Percentiles rank a stretch among this genome's conserved stretches.
Conservation (phyloP, 2,797 vertebrate species). For the Alcedo atthis region DNA sequence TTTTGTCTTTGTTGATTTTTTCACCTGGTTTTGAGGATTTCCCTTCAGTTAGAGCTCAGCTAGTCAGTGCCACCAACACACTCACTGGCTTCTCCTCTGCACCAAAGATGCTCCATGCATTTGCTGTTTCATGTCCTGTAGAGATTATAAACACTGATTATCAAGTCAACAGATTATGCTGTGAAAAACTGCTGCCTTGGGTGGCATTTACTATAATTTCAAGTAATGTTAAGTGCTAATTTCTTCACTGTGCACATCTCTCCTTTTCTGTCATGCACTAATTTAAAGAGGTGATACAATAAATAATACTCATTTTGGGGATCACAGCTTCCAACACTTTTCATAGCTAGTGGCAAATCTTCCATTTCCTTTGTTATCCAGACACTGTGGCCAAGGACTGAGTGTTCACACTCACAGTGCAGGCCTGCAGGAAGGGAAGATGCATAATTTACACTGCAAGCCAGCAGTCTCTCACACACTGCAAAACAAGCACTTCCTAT, state of each 20-base stretch:
- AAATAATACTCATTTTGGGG: not conserved
- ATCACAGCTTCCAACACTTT: not conserved
- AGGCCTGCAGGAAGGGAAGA: conserved; percentile 47
- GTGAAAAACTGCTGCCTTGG: not conserved
- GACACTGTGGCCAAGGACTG: conserved; percentile 45
- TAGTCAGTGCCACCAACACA: not conserved
- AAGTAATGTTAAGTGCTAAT: not conserved
- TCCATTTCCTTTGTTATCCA: conserved; percentile 49
- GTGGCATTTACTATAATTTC: not conserved
- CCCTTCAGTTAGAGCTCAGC: not conserved
- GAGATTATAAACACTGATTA: not conserved
- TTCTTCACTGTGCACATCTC: not conserved
- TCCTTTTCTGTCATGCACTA: not conserved
- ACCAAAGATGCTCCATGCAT: not conserved
- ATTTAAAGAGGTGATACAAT: not conserved
- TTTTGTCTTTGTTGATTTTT: not conserved
- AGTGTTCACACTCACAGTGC: conserved; percentile 37
- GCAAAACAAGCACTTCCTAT: conserved; percentile 52
- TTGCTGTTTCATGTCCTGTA: not conserved
- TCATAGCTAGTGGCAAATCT: not conserved
- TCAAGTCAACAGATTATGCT: not conserved
- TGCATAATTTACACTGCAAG: not conserved
- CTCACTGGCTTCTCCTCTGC: not conserved
- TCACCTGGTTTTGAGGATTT: not conserved
- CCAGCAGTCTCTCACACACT: not conserved